Conservation (phyloP, 2,888 invertebrate species). For the Orthonevra nobilis region DNA sequence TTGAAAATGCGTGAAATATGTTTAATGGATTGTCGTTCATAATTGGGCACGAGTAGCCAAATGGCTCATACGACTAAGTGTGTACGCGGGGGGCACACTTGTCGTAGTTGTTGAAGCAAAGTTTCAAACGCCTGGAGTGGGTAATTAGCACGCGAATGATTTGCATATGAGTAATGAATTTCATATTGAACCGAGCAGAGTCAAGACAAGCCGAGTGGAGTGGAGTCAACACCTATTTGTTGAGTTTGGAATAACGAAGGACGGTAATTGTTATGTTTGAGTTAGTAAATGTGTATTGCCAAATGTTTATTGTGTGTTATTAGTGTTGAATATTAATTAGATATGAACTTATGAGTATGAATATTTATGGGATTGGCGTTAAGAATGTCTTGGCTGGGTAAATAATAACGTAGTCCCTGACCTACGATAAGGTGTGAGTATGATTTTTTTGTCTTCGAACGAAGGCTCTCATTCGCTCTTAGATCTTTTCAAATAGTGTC, state of each 20-base stretch:
- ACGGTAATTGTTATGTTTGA: slow-evolving; percentile 38
- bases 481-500: no score
- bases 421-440: slow-evolving; percentile 4
- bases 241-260: slow-evolving; percentile 49
- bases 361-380: slow-evolving; percentile 15
- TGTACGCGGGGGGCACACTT: not conserved
- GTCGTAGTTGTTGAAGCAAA: no score
- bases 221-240: slow-evolving; percentile 23
- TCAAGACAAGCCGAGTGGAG: slow-evolving; percentile 19
- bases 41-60: slow-evolving; percentile 33
- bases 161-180: slow-evolving; percentile 24
- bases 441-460: not conserved
- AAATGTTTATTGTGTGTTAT: slow-evolving; percentile 35
- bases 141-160: slow-evolving; percentile 41
- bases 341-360: not conserved
- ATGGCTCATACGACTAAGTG: slow-evolving; percentile 49
- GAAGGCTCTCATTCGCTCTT: no score
- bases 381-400: not conserved
- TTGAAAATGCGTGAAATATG: slow-evolving; percentile 26
- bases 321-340: slow-evolving; percentile 50
- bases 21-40: slow-evolving; percentile 5
- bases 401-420: slow-evolving; percentile 12
- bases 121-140: slow-evolving; percentile 10
- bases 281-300: slow-evolving; percentile 54
- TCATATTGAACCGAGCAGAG: slow-evolving; percentile 14